Evolutionary conservation across 1,140 invertebrate genomes (phyloP), one percentile per base, ranked within the genome.

Genomic region (Druon quercuslanigerum): DNA sequence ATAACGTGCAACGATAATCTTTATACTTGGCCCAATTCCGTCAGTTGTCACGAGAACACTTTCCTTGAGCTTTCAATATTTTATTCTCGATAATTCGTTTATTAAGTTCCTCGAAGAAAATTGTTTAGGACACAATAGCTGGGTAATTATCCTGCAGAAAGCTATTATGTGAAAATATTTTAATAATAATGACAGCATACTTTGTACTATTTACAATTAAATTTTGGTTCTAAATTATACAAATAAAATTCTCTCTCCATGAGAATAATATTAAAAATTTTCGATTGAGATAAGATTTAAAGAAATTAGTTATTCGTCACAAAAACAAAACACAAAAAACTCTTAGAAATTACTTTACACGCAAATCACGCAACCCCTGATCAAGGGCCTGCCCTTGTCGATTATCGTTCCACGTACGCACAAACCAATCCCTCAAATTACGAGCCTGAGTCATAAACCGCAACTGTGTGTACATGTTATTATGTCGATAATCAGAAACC

Each of bases 1-100:
- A 66, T 66, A 66, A 66, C 60, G 33, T 66, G 60, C 60, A 66
- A 66, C 60, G 60, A 66, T 66, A 66, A 66, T 66, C 60, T 40
- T 66, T 40, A 40, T 46, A 33, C 60, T 66, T 66, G 60, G 14
- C 60, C 60, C 33, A 16, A 66, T 66, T 66, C 25, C 25, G 60
- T 66, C 60, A 66, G 33, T 66, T 66, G 60, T 40, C 60, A 66
- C 20, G 60, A 66, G 14, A 66, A 66, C 60, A 66, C 60, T 66
- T 66, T 33, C 33, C 60, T 40, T 66, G 33, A 66, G 25, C 25
- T 33, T 66, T 40, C 14, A 66, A 40, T 66, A 66, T 66, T 40
- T 66, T 66, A 33, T 66, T 66, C 16, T 66, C 40, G 13, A 60
- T 33, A 33, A 60, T 60, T 66, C 60, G 14, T 66, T 66, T 66